A percentile compares a stretch with the other conserved stretches of the same genome.
phyloP scores from a whole-genome alignment of 2,113 vertebrate genomes.

The Cyanoramphus novaezelandiae region DNA sequence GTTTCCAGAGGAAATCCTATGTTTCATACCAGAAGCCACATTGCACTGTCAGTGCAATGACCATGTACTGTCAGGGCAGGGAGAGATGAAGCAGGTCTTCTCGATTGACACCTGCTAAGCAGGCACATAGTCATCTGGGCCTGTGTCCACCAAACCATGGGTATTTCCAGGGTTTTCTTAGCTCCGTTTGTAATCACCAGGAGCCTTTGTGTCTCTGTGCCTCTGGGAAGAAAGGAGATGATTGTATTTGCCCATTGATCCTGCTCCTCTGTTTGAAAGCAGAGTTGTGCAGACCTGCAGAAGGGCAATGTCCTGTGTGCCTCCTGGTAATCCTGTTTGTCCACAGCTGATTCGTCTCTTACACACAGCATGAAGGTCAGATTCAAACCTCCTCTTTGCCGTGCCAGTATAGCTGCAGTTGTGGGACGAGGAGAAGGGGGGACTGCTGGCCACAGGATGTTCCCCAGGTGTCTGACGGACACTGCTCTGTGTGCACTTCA shows the following conservation, averaged over 20 bases:
- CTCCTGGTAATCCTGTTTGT: not conserved
- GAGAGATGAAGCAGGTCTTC: not conserved
- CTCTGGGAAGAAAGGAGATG: not conserved
- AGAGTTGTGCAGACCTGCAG: not conserved
- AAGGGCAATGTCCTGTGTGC: not conserved
- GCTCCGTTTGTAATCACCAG: not conserved
- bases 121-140: not conserved
- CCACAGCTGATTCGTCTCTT: not conserved
- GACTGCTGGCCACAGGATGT: not conserved
- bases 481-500: not conserved
- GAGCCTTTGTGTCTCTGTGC: not conserved
- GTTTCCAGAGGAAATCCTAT: not conserved
- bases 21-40: not conserved
- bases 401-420: rapidly evolving
- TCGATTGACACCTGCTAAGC: not conserved
- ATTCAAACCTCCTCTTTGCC: not conserved
- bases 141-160: not conserved
- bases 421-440: not conserved
- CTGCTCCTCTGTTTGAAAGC: not conserved
- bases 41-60: too few relatives aligned
- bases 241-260: not conserved
- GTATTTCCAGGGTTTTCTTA: not conserved
- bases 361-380: not conserved
- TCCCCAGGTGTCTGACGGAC: not conserved
- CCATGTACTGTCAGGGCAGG: not conserved